Percentiles rank a stretch among this genome's conserved stretches.
phyloP scores from a whole-genome alignment of 2,113 vertebrate genomes.

The Epinephelus lanceolatus region DNA sequence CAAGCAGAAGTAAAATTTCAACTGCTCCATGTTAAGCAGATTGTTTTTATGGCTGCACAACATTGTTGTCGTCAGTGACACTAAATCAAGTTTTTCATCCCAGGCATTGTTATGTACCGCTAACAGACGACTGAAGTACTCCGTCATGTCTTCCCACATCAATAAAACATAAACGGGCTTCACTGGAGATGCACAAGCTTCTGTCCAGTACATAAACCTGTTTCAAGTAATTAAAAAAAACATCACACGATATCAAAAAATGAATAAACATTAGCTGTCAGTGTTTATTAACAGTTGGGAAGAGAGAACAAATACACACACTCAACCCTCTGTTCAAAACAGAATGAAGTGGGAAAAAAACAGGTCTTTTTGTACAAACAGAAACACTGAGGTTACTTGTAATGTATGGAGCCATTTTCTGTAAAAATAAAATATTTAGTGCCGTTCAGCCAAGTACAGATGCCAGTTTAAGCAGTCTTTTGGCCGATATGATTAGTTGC shows the following conservation, averaged over 20 bases:
- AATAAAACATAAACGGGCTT: constrained; percentile 12
- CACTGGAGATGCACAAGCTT: neutral
- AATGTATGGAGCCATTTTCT: constrained; percentile 1
- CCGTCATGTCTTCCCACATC: neutral
- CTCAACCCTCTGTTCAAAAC: constrained; percentile 4
- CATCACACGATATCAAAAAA: constrained; percentile 17
- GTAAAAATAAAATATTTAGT: neutral
- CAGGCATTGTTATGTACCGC: neutral
- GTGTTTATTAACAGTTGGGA: constrained; percentile 21
- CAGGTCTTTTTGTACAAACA: neutral
- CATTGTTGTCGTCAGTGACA: neutral
- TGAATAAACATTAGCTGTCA: constrained; percentile 30
- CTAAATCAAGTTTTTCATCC: constrained; percentile 11
- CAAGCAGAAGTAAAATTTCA: constrained; percentile 4
- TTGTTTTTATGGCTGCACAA: constrained; percentile 13
- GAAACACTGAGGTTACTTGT: neutral
- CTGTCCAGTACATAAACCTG: constrained; percentile 2
- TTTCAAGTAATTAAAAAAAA: neutral
- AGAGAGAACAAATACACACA: constrained; percentile 6
- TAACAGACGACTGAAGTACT: neutral
- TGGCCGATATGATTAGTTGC: neutral
- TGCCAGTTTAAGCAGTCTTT: neutral
- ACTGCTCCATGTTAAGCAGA: neutral
- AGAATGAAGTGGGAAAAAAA: neutral
- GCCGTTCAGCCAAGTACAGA: neutral